A percentile compares a stretch with the other conserved stretches of the same genome.
phyloP scores from a whole-genome alignment of 2,888 invertebrate genomes.

The Caenorhabditis imperialis region DNA sequence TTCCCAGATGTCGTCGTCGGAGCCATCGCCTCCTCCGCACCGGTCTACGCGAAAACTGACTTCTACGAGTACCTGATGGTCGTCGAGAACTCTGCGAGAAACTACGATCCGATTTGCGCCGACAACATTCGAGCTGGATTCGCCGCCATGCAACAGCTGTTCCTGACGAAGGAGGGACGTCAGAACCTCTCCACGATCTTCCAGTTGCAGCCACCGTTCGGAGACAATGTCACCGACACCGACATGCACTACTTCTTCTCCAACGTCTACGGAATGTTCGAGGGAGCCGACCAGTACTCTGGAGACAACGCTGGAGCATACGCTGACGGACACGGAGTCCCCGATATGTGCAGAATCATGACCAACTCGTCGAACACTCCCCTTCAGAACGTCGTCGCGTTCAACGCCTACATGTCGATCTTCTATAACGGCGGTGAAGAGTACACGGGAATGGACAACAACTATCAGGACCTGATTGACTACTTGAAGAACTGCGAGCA shows the following conservation, averaged over 20 bases:
- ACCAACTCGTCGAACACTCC: constrained; percentile 53
- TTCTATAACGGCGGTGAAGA: constrained; percentile 12
- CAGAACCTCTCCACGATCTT: constrained; percentile 32
- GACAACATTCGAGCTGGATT: constrained; percentile 42
- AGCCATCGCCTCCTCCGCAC: constrained; percentile 91
- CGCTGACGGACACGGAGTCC: constrained; percentile 83
- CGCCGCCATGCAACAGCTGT: constrained; percentile 23
- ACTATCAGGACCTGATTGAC: constrained; percentile 12
- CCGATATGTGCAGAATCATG: constrained; percentile 87
- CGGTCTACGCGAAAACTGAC: constrained; percentile 84
- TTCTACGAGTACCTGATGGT: constrained; percentile 52
- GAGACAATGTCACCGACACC: constrained; percentile 46
- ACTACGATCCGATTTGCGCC: constrained; percentile 32
- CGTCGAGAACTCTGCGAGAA: constrained; percentile 37
- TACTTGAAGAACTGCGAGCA: constrained; percentile 18
- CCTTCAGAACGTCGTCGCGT: constrained; percentile 24
- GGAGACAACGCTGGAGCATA: constrained; percentile 86
- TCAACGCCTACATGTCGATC: constrained; percentile 80
- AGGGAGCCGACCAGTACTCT: constrained; percentile 93
- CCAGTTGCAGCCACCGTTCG: constrained; percentile 37
- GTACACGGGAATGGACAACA: background rate
- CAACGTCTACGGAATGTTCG: constrained; percentile 88
- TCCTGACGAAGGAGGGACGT: constrained; percentile 23
- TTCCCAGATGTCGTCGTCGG: constrained; percentile 89
- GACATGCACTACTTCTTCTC: constrained; percentile 86